A percentile compares a stretch with the other conserved stretches of the same genome.
Evolutionary conservation across 2,113 vertebrate species (phyloP).

Genomic region (Hydrochoerus hydrochaeris): DNA sequence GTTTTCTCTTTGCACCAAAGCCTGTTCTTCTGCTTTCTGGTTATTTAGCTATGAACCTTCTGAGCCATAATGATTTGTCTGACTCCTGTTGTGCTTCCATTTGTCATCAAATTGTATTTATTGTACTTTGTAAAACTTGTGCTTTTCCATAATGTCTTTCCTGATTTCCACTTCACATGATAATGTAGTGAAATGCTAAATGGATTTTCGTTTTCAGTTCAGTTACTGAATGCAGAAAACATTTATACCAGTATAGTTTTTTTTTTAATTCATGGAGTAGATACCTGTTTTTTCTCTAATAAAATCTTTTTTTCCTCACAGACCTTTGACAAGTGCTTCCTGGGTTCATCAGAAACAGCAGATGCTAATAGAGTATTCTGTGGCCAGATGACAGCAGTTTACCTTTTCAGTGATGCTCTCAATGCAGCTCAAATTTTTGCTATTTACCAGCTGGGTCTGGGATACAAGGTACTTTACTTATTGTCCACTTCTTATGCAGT

Average conservation of each 20-base stretch:
- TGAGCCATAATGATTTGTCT: not conserved
- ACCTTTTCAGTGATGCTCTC: constrained; percentile 97
- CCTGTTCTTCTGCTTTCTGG: not conserved
- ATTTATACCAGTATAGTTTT: not conserved
- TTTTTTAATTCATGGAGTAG: not conserved
- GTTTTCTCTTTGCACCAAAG: not conserved
- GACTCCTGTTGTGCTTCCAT: not conserved
- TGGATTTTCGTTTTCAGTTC: constrained; percentile 28
- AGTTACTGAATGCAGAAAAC: not conserved
- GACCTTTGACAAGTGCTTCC: constrained; percentile 99
- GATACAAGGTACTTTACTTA: constrained; percentile 93
- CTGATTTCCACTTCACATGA: not conserved
- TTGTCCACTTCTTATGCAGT: not conserved
- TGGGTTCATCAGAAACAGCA: constrained; percentile 98
- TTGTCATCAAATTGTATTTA: constrained; percentile 26
- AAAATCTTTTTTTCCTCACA: constrained; percentile 81
- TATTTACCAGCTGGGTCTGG: constrained; percentile 97
- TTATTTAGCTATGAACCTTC: not conserved
- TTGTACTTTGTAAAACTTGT: not conserved
- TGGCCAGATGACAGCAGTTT: constrained; percentile 98
- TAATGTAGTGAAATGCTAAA: constrained; percentile 20
- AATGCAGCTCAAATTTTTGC: constrained; percentile 98
- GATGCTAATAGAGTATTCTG: constrained; percentile 98
- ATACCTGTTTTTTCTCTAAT: not conserved
- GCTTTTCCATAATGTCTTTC: constrained; percentile 1